These are phyloP conservation scores for Neogale vison DNA, from an alignment of 2,113 vertebrate genomes.

Conservation along the genomic window DNA sequence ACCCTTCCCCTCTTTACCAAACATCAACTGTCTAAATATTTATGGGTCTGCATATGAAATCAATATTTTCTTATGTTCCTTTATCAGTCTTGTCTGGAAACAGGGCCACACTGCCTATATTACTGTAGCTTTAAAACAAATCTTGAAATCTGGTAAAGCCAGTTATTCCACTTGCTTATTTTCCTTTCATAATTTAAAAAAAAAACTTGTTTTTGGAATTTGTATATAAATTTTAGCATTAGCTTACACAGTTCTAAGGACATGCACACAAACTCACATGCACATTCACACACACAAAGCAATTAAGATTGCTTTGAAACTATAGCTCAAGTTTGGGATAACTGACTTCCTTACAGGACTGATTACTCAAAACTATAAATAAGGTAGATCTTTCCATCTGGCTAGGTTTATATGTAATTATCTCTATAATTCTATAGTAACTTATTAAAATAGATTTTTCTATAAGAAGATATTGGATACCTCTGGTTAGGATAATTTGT, in stretches of 20 bases:
- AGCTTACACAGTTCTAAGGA: neutral
- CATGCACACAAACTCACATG: neutral
- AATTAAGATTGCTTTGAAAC: neutral
- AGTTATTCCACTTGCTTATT: neutral
- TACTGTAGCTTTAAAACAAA: neutral
- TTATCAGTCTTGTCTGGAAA: neutral
- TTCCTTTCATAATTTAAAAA: neutral
- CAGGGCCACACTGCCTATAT: neutral
- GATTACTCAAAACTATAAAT: neutral
- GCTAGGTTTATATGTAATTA: neutral
- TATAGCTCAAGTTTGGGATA: neutral
- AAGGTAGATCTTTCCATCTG: neutral
- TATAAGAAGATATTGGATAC: neutral
- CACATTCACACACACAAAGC: neutral
- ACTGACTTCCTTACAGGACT: neutral
- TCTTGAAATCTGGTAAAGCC: neutral
- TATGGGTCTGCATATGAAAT: neutral
- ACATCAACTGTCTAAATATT: neutral
- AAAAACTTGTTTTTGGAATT: neutral
- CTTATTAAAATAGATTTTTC: neutral
- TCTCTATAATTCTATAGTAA: neutral
- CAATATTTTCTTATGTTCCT: neutral
- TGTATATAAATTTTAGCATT: constrained; percentile 5
- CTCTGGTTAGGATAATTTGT: neutral
- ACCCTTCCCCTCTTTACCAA: neutral